Conservation (phyloP, 2,113 vertebrate genomes). For the Garra rufa region DNA sequence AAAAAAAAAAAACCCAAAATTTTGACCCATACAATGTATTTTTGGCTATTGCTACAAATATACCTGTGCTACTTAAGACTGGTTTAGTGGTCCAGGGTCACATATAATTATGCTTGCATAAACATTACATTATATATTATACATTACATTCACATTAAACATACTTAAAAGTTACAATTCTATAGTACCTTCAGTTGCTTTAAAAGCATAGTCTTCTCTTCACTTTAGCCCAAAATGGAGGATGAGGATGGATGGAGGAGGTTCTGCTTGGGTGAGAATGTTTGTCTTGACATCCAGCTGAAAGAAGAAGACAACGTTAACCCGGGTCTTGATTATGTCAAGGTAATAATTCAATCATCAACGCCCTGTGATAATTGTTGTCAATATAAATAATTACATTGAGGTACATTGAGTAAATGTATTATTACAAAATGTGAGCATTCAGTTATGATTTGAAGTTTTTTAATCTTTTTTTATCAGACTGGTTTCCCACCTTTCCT, state of each 20-base stretch:
- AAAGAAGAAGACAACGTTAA: constrained; percentile 64
- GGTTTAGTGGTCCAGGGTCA: too few species aligned
- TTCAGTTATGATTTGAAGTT: not conserved
- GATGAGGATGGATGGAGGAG: constrained; percentile 96
- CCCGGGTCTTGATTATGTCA: constrained; percentile 87
- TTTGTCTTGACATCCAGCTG: constrained; percentile 73
- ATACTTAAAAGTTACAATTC: not conserved
- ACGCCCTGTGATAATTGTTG: not conserved
- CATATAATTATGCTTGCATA: not conserved
- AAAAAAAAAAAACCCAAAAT: too few species aligned
- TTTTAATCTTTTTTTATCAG: constrained; percentile 66
- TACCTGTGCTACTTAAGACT: too few species aligned
- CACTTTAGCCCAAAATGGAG: constrained; percentile 81
- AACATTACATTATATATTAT: not conserved
- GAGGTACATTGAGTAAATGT: not conserved
- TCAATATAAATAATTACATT: not conserved
- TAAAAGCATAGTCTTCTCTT: constrained; percentile 3
- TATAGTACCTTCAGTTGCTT: not conserved
- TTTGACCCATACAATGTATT: too few species aligned
- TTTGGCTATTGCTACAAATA: too few species aligned
- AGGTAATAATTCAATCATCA: constrained; percentile 72
- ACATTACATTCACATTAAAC: not conserved
- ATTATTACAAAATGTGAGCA: not conserved
- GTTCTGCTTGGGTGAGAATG: constrained; percentile 90
- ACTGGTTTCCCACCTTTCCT: constrained; percentile 94